Evolutionary conservation across 2,113 vertebrate species (phyloP).

Genomic region (Psilopogon haemacephalus): DNA sequence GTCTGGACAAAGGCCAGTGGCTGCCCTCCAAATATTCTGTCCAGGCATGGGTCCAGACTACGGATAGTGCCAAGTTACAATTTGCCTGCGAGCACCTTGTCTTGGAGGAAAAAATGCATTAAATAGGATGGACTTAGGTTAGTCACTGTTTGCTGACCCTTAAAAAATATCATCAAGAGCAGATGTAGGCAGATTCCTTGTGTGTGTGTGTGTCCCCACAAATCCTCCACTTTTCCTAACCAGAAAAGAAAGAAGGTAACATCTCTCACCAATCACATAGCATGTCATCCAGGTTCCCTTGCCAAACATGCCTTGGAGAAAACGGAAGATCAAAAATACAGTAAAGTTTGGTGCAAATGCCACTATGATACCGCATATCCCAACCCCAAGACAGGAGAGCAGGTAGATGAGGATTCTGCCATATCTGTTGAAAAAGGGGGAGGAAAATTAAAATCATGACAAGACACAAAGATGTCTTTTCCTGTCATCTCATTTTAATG

Average conservation of each 20-base stretch:
- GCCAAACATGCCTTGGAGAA: constrained; percentile 88
- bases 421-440: constrained; percentile 77
- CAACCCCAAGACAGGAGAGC: constrained; percentile 85
- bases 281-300: constrained; percentile 93
- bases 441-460: neutral
- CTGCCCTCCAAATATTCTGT: neutral
- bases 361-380: constrained; percentile 84
- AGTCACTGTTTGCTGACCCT: neutral
- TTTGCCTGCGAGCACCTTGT: neutral
- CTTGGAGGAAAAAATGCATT: neutral
- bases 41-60: neutral
- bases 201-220: neutral
- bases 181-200: neutral
- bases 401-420: constrained; percentile 88
- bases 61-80: neutral
- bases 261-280: constrained; percentile 89
- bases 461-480: neutral
- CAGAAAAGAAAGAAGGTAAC: neutral
- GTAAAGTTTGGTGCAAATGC: constrained; percentile 87
- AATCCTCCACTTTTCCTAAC: neutral
- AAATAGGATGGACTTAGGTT: neutral
- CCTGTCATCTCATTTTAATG: neutral
- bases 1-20: neutral
- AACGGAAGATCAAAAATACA: constrained; percentile 86
- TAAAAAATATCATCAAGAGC: neutral